Evolutionary conservation across 2,797 vertebrate species (phyloP), one percentile per base, ranked within the genome.

Genomic region (Lacerta agilis): DNA sequence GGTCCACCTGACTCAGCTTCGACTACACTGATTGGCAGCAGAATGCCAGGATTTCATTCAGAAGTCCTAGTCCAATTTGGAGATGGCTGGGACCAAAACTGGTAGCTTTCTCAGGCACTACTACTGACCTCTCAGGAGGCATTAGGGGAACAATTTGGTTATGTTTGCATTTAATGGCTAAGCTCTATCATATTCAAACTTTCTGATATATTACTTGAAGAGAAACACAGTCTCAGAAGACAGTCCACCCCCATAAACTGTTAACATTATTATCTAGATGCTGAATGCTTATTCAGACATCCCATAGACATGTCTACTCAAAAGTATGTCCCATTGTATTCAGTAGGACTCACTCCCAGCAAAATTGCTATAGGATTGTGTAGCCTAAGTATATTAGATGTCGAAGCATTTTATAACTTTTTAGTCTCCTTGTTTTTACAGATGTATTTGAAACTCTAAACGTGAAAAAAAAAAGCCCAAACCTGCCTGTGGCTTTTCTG

Each of bases 381-480:
- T 73, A 73, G 64, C 88, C 75, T 87, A 85, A 38, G 25, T 71
- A 69, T 83, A 45, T 71, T 36, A 88, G 29, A 88, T 64, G 81
- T 79, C 69, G 64, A 83, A 85, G n/a, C 0, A 25, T 85, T 79
- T 33, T 86, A 72, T 79, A 90, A 73, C 23, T 87, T 79, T 71
- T 92, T 91, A 82, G 92, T 85, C 5, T 86, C 58, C 92, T 86
- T 89, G 85, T 64, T 86, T 86, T 92, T 77, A 75, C 79, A 91
- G 27, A 88, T 55, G 86, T 58, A 23, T 81, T 88, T 95, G 84
- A 88, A 90, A 1, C 58, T 66, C 33, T 88, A 89, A 92, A 92
- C 36, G 86, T 13, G 69, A 84, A 41, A 58, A 41, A 58, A 78
- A 10, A 49, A 81, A n/a, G n/a, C 3, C 45, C 45, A 8, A 91